These are phyloP conservation scores for Falco cherrug DNA, from an alignment of 2,797 vertebrate species.

Conservation along the genomic window DNA sequence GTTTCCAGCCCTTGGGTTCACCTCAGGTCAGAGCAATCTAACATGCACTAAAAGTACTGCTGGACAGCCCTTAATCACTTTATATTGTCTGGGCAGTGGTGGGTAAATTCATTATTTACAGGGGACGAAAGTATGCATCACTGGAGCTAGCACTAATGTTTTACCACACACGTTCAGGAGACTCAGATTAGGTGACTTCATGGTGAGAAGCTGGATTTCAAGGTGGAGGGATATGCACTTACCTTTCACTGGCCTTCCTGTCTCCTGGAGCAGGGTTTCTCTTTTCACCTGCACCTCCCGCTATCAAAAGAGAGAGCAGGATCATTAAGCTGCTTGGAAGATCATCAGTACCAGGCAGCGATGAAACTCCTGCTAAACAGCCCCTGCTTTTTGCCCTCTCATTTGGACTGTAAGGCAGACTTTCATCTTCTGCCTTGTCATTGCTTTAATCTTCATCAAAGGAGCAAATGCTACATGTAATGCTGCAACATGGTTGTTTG, in stretches of 20 bases:
- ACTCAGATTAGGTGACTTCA: neutral
- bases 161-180: neutral
- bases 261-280: neutral
- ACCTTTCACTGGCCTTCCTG: neutral
- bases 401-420: neutral
- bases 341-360: neutral
- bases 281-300: neutral
- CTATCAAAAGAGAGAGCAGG: neutral
- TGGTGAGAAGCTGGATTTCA: neutral
- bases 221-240: neutral
- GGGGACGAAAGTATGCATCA: neutral
- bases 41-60: neutral
- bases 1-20: conserved; percentile 29
- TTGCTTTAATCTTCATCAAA: conserved; percentile 7
- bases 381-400: neutral
- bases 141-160: neutral
- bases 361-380: neutral
- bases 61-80: conserved; percentile 44
- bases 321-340: neutral
- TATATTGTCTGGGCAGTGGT: neutral
- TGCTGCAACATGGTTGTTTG: neutral
- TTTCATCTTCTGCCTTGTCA: neutral
- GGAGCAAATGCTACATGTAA: neutral
- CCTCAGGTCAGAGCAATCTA: conserved; percentile 58
- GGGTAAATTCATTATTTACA: conserved; percentile 39